Percentiles rank a stretch among this genome's conserved stretches.
These are phyloP conservation scores for Neogobius melanostomus DNA, from an alignment of 2,113 vertebrate genomes.

Conservation along the genomic window DNA sequence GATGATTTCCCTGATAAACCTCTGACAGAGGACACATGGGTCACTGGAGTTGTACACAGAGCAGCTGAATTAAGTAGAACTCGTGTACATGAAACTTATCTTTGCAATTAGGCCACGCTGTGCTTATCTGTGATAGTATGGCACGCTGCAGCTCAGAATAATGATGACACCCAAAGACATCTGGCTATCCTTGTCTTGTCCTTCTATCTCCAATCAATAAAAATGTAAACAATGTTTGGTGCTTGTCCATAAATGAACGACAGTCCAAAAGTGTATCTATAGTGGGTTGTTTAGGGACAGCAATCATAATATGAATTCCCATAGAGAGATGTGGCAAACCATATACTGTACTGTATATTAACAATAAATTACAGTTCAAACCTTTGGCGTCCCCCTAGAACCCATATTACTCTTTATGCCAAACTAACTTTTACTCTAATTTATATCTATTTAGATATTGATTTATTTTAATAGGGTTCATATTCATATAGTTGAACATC, in stretches of 20 bases:
- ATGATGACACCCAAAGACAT: conserved; percentile 61
- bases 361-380: neutral
- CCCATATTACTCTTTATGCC: no score
- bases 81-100: conserved; percentile 69
- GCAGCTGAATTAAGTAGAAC: conserved; percentile 63
- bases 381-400: no score
- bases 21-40: conserved; percentile 48
- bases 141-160: conserved; percentile 54
- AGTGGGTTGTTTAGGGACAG: conserved; percentile 25
- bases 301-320: neutral
- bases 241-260: conserved; percentile 52
- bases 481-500: no score
- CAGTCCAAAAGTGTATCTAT: conserved; percentile 30
- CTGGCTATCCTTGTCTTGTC: conserved; percentile 64
- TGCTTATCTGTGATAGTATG: conserved; percentile 66
- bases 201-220: conserved; percentile 51
- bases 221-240: conserved; percentile 61
- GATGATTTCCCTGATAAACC: conserved; percentile 61
- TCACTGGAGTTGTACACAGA: conserved; percentile 55
- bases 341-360: neutral
- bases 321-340: neutral
- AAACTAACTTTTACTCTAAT: no score
- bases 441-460: no score
- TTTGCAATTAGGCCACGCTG: conserved; percentile 66
- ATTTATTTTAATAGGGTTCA: no score